Conservation (phyloP, 2,797 vertebrate genomes). For the Acestrorhynchus altus region DNA sequence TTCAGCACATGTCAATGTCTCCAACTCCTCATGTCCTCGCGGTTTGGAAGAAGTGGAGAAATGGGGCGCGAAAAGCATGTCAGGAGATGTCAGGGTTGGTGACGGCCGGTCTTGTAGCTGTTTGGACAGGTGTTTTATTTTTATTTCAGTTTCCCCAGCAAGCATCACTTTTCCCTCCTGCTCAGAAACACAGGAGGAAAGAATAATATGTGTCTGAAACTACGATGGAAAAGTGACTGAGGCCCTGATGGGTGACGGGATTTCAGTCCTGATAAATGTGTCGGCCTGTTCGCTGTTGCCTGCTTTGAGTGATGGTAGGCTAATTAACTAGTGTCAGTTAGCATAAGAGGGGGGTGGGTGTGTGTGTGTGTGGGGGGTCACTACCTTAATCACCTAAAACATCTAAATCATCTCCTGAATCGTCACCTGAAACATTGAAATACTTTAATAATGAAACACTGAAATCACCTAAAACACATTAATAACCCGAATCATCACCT, state of each 20-base stretch:
- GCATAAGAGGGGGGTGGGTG: no score
- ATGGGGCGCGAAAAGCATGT: no score
- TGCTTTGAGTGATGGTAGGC: constrained; percentile 54
- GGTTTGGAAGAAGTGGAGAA: background rate
- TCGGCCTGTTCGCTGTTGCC: constrained; percentile 53
- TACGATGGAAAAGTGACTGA: constrained; percentile 63
- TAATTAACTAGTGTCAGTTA: constrained; percentile 56
- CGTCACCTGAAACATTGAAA: no score
- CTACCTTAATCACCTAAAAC: background rate
- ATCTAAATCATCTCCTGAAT: background rate
- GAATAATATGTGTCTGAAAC: constrained; percentile 68
- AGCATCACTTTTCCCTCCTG: constrained; percentile 64
- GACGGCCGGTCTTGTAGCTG: constrained; percentile 77
- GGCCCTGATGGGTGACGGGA: constrained; percentile 67
- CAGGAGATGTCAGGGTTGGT: constrained; percentile 7
- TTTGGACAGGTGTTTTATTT: constrained; percentile 83
- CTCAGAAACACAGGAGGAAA: constrained; percentile 68
- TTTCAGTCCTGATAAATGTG: constrained; percentile 67
- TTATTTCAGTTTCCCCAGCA: constrained; percentile 47
- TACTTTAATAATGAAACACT: no score
- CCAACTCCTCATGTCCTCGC: background rate
- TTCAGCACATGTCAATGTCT: background rate
- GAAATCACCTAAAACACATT: no score
- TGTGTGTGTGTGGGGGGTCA: no score
- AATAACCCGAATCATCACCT: no score